phyloP scores from a whole-genome alignment of 1,140 invertebrate genomes.

The Scaptomyza montana region DNA sequence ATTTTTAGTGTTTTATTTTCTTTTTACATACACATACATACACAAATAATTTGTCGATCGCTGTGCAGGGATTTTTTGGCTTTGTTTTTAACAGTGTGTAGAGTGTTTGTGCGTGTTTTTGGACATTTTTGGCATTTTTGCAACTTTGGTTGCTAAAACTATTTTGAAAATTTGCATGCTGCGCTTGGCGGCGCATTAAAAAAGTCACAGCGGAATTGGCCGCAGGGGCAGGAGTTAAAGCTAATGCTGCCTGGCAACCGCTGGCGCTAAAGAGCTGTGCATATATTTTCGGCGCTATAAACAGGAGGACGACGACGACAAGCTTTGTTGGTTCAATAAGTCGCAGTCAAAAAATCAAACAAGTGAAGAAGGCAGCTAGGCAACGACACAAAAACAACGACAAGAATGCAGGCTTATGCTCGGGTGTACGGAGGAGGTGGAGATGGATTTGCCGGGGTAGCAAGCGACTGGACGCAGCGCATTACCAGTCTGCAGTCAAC shows the following conservation, averaged over 20 bases:
- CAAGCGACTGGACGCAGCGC: slow-evolving; percentile 49
- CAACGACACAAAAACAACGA: slow-evolving; percentile 37
- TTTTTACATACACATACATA: slow-evolving; percentile 6
- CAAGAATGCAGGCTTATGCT: slow-evolving; percentile 43
- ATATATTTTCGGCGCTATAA: slow-evolving; percentile 25
- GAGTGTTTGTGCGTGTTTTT: slow-evolving; percentile 9
- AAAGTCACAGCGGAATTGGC: background rate
- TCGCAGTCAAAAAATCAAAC: slow-evolving; percentile 36
- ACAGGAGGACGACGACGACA: slow-evolving; percentile 14
- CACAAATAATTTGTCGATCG: slow-evolving; percentile 66
- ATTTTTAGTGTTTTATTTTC: slow-evolving; percentile 4
- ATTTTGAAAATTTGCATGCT: slow-evolving; percentile 67
- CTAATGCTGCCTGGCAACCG: slow-evolving; percentile 48
- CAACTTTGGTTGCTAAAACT: slow-evolving; percentile 74
- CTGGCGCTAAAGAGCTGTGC: slow-evolving; percentile 3
- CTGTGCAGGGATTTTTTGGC: slow-evolving; percentile 55
- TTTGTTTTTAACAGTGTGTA: background rate
- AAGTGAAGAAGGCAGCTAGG: slow-evolving; percentile 20
- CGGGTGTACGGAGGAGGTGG: background rate
- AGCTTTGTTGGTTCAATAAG: slow-evolving; percentile 75
- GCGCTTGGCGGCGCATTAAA: slow-evolving; percentile 49
- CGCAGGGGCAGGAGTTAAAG: slow-evolving; percentile 2
- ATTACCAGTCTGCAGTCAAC: slow-evolving; percentile 53
- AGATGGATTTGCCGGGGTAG: background rate
- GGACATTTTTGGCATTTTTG: slow-evolving; percentile 71